Percentiles rank a stretch among this genome's conserved stretches.
Evolutionary conservation across 2,113 vertebrate species (phyloP).

Genomic region (Plectropomus leopardus): DNA sequence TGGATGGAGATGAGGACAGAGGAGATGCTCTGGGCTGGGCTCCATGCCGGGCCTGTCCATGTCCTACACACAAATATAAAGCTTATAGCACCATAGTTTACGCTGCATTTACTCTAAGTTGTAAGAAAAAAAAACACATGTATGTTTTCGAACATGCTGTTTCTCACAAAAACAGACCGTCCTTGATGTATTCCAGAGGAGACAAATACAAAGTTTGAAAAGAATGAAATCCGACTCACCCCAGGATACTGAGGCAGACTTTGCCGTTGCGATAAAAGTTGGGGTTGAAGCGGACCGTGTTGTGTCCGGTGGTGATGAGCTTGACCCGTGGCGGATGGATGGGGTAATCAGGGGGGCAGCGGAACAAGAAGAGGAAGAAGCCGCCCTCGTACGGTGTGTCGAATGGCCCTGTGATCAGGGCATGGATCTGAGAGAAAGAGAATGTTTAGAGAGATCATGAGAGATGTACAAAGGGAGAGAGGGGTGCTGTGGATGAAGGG

Average conservation of each 20-base stretch:
- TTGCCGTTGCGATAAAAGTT: constrained; percentile 99
- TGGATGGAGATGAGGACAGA: constrained; percentile 99
- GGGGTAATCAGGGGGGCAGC: constrained; percentile 98
- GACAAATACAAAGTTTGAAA: background rate
- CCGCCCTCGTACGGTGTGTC: constrained; percentile 99
- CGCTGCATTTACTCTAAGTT: too few relatives aligned
- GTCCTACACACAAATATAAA: constrained; percentile 84
- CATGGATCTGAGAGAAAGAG: constrained; percentile 90
- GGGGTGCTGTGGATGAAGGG: background rate
- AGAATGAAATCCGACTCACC: constrained; percentile 83
- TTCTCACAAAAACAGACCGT: background rate
- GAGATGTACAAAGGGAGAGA: background rate
- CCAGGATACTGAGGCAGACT: constrained; percentile 98
- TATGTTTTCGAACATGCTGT: background rate
- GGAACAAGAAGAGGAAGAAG: constrained; percentile 99
- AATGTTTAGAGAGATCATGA: background rate
- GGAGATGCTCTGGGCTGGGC: constrained; percentile 98
- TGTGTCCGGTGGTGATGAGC: constrained; percentile 98
- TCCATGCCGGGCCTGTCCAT: constrained; percentile 98
- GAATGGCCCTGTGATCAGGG: constrained; percentile 98
- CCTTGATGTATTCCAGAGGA: background rate
- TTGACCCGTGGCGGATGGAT: constrained; percentile 98
- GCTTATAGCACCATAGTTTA: background rate
- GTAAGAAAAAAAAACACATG: background rate
- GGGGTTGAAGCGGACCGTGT: constrained; percentile 98